Evolutionary conservation across 1,140 invertebrate species (phyloP).

Genomic region (Brachionus manjavacas): DNA sequence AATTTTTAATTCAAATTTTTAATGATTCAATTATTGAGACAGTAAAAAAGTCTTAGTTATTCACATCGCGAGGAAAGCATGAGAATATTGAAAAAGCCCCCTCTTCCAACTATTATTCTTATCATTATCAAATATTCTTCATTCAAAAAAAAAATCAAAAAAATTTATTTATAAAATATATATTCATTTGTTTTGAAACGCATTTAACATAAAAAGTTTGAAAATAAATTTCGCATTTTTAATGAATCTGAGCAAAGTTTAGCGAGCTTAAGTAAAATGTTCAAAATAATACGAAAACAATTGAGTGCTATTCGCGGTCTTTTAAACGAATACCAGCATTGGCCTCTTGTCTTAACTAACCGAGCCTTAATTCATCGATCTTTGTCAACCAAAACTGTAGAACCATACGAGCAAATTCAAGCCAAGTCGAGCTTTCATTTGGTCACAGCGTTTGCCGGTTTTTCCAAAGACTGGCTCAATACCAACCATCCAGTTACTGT

Average conservation of each 20-base stretch:
- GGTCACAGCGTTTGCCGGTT: not conserved
- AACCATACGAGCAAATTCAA: not conserved
- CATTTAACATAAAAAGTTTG: not conserved
- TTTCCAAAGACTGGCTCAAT: slow-evolving; percentile 10
- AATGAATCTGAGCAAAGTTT: not conserved
- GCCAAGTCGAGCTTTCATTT: not conserved
- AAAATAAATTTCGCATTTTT: slow-evolving; percentile 19
- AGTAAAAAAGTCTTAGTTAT: not conserved
- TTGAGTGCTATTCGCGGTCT: not conserved
- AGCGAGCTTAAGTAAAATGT: slow-evolving; percentile 4
- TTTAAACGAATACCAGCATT: not conserved
- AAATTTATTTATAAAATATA: not conserved
- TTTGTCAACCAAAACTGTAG: not conserved
- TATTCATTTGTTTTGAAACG: not conserved
- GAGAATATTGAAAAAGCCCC: not conserved
- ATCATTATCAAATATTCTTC: not conserved
- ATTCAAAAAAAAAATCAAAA: not conserved
- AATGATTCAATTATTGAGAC: not conserved
- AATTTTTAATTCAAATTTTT: too few relatives aligned
- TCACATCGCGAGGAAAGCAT: not conserved
- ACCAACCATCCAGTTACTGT: not conserved
- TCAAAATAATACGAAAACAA: slow-evolving; percentile 17
- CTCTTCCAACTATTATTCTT: not conserved
- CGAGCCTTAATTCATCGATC: not conserved
- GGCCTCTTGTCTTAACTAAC: not conserved